Base-by-base conservation (phyloP, 2,113 vertebrate genomes). In the Arothron firmamentum region DNA sequence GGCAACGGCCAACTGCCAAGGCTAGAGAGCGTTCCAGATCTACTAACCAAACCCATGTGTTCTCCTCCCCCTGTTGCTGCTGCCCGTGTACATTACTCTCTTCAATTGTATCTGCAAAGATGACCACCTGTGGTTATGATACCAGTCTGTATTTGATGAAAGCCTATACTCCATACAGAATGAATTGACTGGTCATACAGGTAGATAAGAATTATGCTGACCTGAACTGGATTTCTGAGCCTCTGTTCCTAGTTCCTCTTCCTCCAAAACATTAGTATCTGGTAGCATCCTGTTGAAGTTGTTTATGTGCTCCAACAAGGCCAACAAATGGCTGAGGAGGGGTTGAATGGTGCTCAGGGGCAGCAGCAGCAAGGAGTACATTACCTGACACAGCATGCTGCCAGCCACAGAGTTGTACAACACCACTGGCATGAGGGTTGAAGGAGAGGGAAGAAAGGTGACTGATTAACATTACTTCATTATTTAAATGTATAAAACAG, bases 341-440 rank as follows among this genome's bases (percentile, higher is more conserved):
- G 91, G 91, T 16, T 85, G 89, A 50, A 92, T 87, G 9, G 83
- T 83, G 28, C 60, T 76, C 68, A 92, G 82, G 7, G 92, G 88
- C 74, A 93, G 74, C 78, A 93, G 84, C 65, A 93, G 84, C 58
- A 93, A 71, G n/a, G 91, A 92, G 69, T 92, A 91, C 59, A 91
- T 87, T 47, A 92, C 82, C 75, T 93, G 92, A 73, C 90, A 92
- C 69, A 93, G 80, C 52, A 93, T 79, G 72, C 87, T 90, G 63
- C 92, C 92, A 31, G 91, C 89, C 38, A 91, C 84, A 0, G 92
- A 93, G 70, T 85, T 85, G 65, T 88, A 91, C 72, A 93, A 68
- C 79, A 93, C 90, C 65, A 54, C 92, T 93, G 64, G 70, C 31
- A 47, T 16, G 14, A n/a, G 52, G 48, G 49, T 72, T 21, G 34